Evolutionary conservation across 2,888 invertebrate species (phyloP), one percentile per base, ranked within the genome.

Genomic region (Beris chalybata): DNA sequence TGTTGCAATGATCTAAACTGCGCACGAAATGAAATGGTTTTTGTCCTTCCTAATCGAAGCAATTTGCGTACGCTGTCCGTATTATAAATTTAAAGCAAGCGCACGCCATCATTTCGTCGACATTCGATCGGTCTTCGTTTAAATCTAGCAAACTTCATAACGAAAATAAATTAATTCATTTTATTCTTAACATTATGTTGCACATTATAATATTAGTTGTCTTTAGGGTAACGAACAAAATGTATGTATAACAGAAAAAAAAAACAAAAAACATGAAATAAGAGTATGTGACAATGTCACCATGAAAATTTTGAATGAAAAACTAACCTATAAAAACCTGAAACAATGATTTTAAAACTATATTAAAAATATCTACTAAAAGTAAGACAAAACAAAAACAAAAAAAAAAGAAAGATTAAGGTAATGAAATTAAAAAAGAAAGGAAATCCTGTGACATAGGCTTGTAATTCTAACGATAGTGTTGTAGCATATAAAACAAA

Each of bases 231-330:
- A 38, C 38, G 38, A 38, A 38, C 4, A 44, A 43, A 64, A 31
- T 57, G 32, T 56, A 57, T 65, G 32, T 65, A 65, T 45, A 58
- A 48, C 53, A 53, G 30, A 43, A 38, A 50, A 59, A 54, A 56
- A 56, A 65, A 65, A 38, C n/a, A 38, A 1, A 38, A 38, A 38
- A 38, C 38, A 38, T 38, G 50, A 65, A 59, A 58, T 53, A 54
- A 55, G 31, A 56, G 67, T 64, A 67, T 58, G 65, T 68, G 65
- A 66, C 65, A 64, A 66, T 65, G 65, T 66, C 66, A 64, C 65
- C 47, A 57, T 22, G 22, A 22, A 22, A 22, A 64, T 47, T 57
- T 50, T 64, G 56, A 67, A 56, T 45, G n/a, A 57, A 52, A 56
- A 67, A 64, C 48, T 56, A 44, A 45, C 44, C 22, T 44, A 55